A percentile compares a stretch with the other conserved stretches of the same genome.
phyloP scores from a whole-genome alignment of 2,888 invertebrate species.

The Alitta virens region DNA sequence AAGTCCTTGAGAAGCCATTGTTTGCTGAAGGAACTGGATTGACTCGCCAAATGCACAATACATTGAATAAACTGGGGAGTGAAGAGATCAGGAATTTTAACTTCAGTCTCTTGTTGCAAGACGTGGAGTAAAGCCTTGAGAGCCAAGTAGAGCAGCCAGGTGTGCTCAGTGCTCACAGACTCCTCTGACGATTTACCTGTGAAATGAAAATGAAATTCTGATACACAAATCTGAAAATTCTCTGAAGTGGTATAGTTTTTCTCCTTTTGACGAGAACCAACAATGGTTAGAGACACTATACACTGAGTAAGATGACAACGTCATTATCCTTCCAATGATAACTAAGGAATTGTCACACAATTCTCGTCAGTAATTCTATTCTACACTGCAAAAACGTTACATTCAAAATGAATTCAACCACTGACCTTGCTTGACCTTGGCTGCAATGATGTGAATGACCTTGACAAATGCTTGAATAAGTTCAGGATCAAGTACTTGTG shows the following conservation, averaged over 20 bases:
- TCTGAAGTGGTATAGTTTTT: background rate
- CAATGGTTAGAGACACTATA: no score
- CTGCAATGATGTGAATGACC: constrained; percentile 41
- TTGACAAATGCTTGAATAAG: constrained; percentile 42
- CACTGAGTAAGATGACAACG: no score
- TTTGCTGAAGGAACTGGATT: constrained; percentile 51
- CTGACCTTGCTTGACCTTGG: constrained; percentile 36
- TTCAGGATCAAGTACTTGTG: constrained; percentile 40
- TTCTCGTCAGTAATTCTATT: no score
- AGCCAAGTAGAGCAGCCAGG: constrained; percentile 50
- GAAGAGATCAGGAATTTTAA: constrained; percentile 32
- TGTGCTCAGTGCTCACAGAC: constrained; percentile 38
- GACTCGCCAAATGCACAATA: constrained; percentile 48
- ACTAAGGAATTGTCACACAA: no score
- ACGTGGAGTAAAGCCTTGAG: constrained; percentile 47
- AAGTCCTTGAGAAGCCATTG: constrained; percentile 53
- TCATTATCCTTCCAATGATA: no score
- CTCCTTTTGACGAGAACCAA: background rate
- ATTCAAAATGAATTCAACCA: no score
- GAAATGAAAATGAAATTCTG: no score
- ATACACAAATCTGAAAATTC: no score
- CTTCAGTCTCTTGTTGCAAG: constrained; percentile 28
- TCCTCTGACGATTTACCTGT: background rate
- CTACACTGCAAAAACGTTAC: no score
- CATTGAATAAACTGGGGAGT: constrained; percentile 46